Evolutionary conservation across 2,113 vertebrate species (phyloP).

Genomic region (Tringa solitaria): DNA sequence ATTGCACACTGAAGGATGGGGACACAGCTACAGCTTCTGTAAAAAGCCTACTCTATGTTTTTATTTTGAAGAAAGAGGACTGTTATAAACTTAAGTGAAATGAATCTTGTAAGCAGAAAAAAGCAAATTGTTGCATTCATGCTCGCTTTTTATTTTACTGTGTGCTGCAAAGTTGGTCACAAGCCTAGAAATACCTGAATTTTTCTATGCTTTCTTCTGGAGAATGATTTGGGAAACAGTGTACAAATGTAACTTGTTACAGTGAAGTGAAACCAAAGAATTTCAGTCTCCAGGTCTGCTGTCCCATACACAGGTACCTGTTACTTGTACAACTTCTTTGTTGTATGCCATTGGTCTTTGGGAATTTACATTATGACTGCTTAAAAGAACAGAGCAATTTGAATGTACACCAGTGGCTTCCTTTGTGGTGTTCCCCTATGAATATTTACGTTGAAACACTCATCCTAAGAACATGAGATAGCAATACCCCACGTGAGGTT

Average conservation of each 20-base stretch:
- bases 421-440: background rate
- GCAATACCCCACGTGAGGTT: conserved; percentile 37
- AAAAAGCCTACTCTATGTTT: background rate
- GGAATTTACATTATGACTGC: background rate
- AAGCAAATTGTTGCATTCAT: background rate
- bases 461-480: conserved; percentile 25
- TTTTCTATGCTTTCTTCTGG: background rate
- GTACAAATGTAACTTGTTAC: background rate
- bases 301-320: background rate
- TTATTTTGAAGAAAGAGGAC: background rate
- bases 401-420: conserved; percentile 23
- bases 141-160: background rate
- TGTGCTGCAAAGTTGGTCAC: background rate
- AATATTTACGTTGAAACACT: conserved; percentile 51
- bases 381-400: conserved; percentile 22
- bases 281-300: background rate
- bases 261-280: background rate
- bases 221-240: background rate
- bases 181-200: background rate
- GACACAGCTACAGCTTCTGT: background rate
- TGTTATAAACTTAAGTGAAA: background rate
- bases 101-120: background rate
- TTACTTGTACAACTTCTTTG: background rate
- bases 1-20: background rate
- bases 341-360: background rate